Conservation (phyloP, 2,113 vertebrate genomes). For the Fulica atra region DNA sequence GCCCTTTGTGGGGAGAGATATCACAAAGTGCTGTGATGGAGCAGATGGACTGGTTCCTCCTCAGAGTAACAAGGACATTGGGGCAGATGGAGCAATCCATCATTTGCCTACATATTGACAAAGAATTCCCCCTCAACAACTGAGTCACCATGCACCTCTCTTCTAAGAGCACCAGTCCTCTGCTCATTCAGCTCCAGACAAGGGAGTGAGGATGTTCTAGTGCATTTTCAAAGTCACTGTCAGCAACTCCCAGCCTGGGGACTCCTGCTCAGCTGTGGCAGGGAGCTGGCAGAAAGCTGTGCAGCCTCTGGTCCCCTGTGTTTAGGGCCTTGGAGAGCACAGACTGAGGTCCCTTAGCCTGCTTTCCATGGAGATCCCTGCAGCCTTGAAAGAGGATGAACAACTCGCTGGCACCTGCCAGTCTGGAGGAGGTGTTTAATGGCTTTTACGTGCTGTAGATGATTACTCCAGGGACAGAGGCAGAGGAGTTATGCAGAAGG, state of each 20-base stretch:
- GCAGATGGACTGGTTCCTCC: slow-evolving; percentile 40
- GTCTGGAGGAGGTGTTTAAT: not conserved
- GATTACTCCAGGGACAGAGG: not conserved
- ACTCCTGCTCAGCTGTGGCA: not conserved
- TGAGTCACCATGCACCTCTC: not conserved
- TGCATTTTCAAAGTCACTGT: not conserved
- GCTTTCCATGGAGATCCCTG: not conserved
- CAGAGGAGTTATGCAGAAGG: not conserved
- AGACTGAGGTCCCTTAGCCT: not conserved
- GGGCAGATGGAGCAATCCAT: slow-evolving; percentile 32
- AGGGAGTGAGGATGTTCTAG: not conserved
- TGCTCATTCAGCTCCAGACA: not conserved
- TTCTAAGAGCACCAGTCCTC: not conserved
- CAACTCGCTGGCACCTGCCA: not conserved
- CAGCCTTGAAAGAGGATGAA: not conserved
- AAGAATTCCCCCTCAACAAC: not conserved
- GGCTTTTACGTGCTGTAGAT: not conserved
- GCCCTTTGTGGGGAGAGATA: slow-evolving; percentile 2
- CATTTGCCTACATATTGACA: slow-evolving; percentile 35
- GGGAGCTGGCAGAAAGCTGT: not conserved
- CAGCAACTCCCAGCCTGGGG: not conserved
- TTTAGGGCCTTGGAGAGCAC: not conserved
- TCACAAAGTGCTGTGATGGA: not conserved
- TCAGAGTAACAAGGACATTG: not conserved
- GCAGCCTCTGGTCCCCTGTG: not conserved